Evolutionary conservation across 2,888 invertebrate species (phyloP).

Genomic region (Diploptera punctata): DNA sequence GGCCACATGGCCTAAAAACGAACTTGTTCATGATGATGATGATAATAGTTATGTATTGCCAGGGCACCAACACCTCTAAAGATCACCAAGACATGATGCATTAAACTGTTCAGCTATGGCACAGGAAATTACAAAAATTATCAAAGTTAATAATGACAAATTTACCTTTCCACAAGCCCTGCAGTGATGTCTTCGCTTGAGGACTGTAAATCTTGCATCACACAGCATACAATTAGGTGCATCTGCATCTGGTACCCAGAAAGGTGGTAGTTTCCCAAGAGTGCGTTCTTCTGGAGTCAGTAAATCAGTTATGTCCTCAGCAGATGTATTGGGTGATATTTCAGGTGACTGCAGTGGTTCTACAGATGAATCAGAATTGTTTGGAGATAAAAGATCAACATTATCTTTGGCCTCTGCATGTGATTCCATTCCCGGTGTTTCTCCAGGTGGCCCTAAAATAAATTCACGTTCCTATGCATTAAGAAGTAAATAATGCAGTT

Average conservation of each 20-base stretch:
- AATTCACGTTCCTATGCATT: too few relatives aligned
- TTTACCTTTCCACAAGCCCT: slow-evolving; percentile 81
- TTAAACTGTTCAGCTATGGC: too few relatives aligned
- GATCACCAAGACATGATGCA: too few relatives aligned
- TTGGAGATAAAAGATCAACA: too few relatives aligned
- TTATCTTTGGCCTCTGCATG: not conserved
- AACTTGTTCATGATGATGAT: too few relatives aligned
- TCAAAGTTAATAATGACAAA: too few relatives aligned
- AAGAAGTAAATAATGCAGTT: too few relatives aligned
- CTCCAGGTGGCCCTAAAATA: slow-evolving; percentile 31
- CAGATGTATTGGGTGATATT: slow-evolving; percentile 31
- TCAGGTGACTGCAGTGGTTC: slow-evolving; percentile 31
- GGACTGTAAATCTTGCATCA: slow-evolving; percentile 77
- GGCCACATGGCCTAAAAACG: too few relatives aligned
- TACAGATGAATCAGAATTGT: not conserved
- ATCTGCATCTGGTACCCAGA: slow-evolving; percentile 87
- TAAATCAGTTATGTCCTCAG: not conserved
- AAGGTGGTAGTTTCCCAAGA: slow-evolving; percentile 78
- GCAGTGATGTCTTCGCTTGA: slow-evolving; percentile 82
- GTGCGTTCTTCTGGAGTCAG: slow-evolving; percentile 47
- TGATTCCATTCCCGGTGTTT: slow-evolving; percentile 13
- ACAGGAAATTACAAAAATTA: too few relatives aligned
- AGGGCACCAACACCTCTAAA: too few relatives aligned
- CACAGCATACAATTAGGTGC: slow-evolving; percentile 85
- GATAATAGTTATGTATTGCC: too few relatives aligned